phyloP scores from a whole-genome alignment of 2,888 invertebrate species.

The Tiliacea citrago region DNA sequence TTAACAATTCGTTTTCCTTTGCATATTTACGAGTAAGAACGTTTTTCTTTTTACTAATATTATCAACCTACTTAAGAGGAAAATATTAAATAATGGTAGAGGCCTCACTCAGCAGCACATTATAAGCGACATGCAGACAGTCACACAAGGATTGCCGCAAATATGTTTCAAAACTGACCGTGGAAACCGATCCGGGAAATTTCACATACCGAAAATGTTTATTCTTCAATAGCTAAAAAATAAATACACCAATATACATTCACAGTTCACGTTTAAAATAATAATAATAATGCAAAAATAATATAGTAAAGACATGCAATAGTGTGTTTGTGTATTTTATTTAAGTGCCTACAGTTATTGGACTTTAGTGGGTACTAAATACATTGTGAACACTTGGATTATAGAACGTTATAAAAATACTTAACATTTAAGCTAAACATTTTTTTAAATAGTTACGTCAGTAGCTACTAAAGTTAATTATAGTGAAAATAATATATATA shows the following conservation, averaged over 20 bases:
- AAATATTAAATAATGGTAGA: conserved; percentile 38
- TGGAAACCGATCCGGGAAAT: conserved; percentile 89
- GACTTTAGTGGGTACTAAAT: conserved; percentile 47
- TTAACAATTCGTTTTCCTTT: not conserved
- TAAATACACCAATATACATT: conserved; percentile 90
- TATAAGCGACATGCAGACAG: conserved; percentile 86
- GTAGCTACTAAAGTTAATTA: not conserved
- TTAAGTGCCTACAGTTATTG: conserved; percentile 39
- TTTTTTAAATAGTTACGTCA: not conserved
- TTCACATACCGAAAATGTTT: conserved; percentile 91
- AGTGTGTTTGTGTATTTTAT: conserved; percentile 49
- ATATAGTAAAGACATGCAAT: conserved; percentile 57
- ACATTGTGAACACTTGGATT: conserved; percentile 16
- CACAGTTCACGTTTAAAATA: conserved; percentile 76
- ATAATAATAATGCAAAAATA: conserved; percentile 63
- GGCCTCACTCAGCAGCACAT: conserved; percentile 58
- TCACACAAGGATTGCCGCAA: conserved; percentile 82
- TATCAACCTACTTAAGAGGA: conserved; percentile 7
- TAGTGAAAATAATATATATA: not conserved
- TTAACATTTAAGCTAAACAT: not conserved
- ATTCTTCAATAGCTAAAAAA: conserved; percentile 90
- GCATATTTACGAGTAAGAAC: not conserved
- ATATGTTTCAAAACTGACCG: conserved; percentile 87
- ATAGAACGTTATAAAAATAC: not conserved
- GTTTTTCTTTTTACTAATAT: not conserved